Evolutionary conservation across 1,140 invertebrate species (phyloP).

Genomic region (Drosophila sp.): DNA sequence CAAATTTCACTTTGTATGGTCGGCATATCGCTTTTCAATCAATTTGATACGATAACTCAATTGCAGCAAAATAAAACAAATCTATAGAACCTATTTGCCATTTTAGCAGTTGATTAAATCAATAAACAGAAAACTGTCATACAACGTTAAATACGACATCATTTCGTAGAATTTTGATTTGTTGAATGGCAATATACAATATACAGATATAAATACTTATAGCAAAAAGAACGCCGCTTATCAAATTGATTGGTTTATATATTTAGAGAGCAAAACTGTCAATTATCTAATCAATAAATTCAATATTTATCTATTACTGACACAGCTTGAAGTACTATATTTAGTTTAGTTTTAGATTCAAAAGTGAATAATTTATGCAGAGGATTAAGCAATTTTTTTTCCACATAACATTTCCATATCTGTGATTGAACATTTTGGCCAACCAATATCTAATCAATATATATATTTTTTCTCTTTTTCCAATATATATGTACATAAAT

Average conservation of each 20-base stretch:
- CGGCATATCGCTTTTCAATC: not conserved
- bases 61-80: not conserved
- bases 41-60: not conserved
- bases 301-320: conserved; percentile 3
- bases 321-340: not conserved
- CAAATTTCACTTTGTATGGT: too few species aligned
- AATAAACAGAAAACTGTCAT: not conserved
- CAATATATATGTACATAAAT: conserved; percentile 11
- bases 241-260: conserved; percentile 4
- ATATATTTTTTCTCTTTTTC: not conserved
- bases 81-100: not conserved
- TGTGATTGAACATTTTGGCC: not conserved
- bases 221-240: not conserved
- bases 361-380: not conserved
- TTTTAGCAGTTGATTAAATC: not conserved
- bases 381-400: not conserved
- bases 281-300: conserved; percentile 9
- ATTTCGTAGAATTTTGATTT: conserved; percentile 3
- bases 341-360: not conserved
- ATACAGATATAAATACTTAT: not conserved
- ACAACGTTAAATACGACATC: not conserved
- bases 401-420: not conserved
- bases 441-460: not conserved
- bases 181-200: not conserved
- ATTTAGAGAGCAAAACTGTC: conserved; percentile 5